Conservation (phyloP, 2,797 vertebrate species). For the Oreortyx pictus region DNA sequence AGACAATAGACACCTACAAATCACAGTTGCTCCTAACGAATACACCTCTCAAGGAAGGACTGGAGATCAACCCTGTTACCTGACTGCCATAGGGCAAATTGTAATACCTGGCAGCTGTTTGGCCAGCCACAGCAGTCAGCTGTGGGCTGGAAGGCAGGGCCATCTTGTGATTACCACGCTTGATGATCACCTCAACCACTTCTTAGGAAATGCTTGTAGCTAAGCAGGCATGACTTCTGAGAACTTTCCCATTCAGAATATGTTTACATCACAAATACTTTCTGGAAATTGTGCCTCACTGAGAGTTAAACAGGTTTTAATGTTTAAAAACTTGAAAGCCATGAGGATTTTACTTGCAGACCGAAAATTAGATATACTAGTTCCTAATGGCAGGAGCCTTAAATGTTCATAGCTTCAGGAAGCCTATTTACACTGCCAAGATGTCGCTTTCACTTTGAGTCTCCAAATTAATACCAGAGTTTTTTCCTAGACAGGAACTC, state of each 20-base stretch:
- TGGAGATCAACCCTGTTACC: background rate
- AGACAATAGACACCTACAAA: background rate
- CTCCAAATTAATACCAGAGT: background rate
- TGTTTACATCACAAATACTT: constrained; percentile 38
- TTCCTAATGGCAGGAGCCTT: background rate
- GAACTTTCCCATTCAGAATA: background rate
- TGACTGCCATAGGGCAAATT: background rate
- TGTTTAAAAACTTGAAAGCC: constrained; percentile 2
- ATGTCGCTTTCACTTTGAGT: background rate
- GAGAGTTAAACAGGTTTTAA: constrained; percentile 21
- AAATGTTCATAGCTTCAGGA: background rate
- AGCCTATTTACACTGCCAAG: background rate
- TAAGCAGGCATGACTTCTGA: background rate
- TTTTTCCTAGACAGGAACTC: background rate
- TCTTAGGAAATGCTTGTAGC: background rate
- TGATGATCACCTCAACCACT: background rate
- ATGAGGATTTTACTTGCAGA: background rate
- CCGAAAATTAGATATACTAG: background rate
- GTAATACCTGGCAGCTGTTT: background rate
- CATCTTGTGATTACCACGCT: background rate
- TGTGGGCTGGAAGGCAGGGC: background rate
- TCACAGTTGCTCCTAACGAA: background rate
- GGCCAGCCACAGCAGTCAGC: background rate
- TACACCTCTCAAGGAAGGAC: background rate
- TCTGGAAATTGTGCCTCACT: background rate